Evolutionary conservation across 1,140 invertebrate species (phyloP), one percentile per base, ranked within the genome.

Genomic region (Microplitis mediator): DNA sequence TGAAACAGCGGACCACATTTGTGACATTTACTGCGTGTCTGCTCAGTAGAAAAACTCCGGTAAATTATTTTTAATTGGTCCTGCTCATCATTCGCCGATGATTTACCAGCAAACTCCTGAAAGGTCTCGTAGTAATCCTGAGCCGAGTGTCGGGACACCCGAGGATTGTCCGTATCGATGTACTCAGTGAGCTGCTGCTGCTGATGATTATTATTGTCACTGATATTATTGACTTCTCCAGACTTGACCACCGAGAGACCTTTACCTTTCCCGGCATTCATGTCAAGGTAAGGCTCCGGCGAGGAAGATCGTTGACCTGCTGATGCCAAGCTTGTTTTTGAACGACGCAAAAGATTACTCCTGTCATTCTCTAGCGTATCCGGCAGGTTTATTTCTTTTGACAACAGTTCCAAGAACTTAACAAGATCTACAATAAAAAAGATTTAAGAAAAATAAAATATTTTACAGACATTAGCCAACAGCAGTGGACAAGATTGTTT

Each of bases 211-310:
- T 76, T 74, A 5, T 51, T 73, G 5, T 50, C 71, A 51, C 60
- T 61, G 6, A 23, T 70, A 52, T 2, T 5, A 31, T 58, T 36
- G n/a, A 16, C 9, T 8, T 14, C 54, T 51, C 35, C 5, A 4
- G 56, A 39, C 2, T 52, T 56, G 0, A 32, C 35, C 23, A 58
- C 32, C 4, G 76, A 32, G 6, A 76, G 39, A 8, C 69, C 64
- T 36, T 62, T 78, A 35, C 79, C 81, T 69, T 76, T 80, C 71
- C 73, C 79, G 1, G 77, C 76, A 16, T 75, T 85, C 85, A 87
- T 87, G 14, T 85, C 78, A 14, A 87, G 66, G 51, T 87, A 87
- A 2, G 80, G 80, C 23, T 85, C 84, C 2, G 83, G 80, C 0
- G 83, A 83, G 3, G 73, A 69, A 8, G 76, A 58, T 71, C 60